Percentiles rank a stretch among this genome's conserved stretches.
Evolutionary conservation across 1,140 invertebrate species (phyloP).

Genomic region (Bombus superbus): DNA sequence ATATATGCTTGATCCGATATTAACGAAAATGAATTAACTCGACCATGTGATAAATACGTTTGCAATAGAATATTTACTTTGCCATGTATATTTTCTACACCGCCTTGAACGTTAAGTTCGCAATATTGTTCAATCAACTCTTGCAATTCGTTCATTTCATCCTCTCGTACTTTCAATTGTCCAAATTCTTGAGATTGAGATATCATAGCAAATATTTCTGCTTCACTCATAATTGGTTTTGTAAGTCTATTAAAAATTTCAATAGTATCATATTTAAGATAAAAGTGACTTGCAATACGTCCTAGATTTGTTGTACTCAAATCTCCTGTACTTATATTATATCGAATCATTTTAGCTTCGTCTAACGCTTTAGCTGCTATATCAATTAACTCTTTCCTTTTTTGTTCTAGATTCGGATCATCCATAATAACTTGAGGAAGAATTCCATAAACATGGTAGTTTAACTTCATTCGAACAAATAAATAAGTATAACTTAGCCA

Average conservation of each 20-base stretch:
- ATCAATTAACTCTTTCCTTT: slow-evolving; percentile 90
- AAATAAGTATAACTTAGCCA: slow-evolving; percentile 99
- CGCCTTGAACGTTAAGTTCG: slow-evolving; percentile 89
- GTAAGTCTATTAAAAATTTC: slow-evolving; percentile 94
- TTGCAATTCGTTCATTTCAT: slow-evolving; percentile 96
- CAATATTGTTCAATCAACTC: slow-evolving; percentile 88
- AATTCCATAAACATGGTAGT: slow-evolving; percentile 96
- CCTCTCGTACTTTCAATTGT: slow-evolving; percentile 97
- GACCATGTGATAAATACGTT: slow-evolving; percentile 92
- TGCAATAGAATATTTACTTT: slow-evolving; percentile 99
- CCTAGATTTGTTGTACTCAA: slow-evolving; percentile 95
- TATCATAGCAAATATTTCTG: slow-evolving; percentile 94
- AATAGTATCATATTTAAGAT: slow-evolving; percentile 98
- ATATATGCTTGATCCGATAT: slow-evolving; percentile 97
- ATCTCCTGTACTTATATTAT: slow-evolving; percentile 92
- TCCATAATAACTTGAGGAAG: slow-evolving; percentile 88
- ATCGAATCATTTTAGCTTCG: slow-evolving; percentile 97
- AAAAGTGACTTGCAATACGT: slow-evolving; percentile 98
- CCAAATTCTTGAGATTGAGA: slow-evolving; percentile 97
- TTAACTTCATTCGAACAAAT: slow-evolving; percentile 96
- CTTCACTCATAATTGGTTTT: slow-evolving; percentile 92
- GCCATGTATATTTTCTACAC: slow-evolving; percentile 94
- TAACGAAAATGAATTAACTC: slow-evolving; percentile 93
- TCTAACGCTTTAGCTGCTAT: slow-evolving; percentile 93
- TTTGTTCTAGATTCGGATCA: slow-evolving; percentile 89